Percentiles rank a stretch among this genome's conserved stretches.
These are phyloP conservation scores for Eupithecia inturbata DNA, from an alignment of 2,888 invertebrate species.

Conservation along the genomic window DNA sequence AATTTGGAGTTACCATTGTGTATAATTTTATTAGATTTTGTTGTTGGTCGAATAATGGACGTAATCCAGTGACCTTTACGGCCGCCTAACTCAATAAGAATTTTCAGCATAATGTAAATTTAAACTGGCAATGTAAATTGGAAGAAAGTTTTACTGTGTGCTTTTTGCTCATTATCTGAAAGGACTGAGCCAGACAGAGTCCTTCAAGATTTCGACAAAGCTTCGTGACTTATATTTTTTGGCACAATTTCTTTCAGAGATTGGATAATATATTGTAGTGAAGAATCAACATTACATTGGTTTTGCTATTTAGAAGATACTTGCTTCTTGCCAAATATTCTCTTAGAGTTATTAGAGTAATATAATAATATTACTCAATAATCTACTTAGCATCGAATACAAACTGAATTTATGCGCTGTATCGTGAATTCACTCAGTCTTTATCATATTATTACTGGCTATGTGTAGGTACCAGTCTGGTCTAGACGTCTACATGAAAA, in stretches of 20 bases:
- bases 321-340: neutral
- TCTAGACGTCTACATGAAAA: conserved; percentile 37
- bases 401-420: conserved; percentile 34
- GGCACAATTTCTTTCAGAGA: neutral
- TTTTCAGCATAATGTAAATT: conserved; percentile 25
- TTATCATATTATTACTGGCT: conserved; percentile 26
- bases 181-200: neutral
- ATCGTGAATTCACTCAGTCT: conserved; percentile 27
- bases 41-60: conserved; percentile 32
- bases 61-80: conserved; percentile 29
- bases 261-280: neutral
- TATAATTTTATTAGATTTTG: conserved; percentile 30
- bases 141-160: conserved; percentile 17
- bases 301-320: neutral
- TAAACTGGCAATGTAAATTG: conserved; percentile 17
- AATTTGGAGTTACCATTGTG: conserved; percentile 26
- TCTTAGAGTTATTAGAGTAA: neutral
- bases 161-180: conserved; percentile 12
- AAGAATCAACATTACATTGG: neutral
- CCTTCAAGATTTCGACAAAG: neutral
- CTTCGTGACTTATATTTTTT: neutral
- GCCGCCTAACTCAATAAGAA: conserved; percentile 23
- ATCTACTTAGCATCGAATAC: conserved; percentile 25
- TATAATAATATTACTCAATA: conserved; percentile 21
- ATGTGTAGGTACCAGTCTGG: conserved; percentile 22